Percentiles rank a stretch among this genome's conserved stretches.
Conservation (phyloP, 1,140 invertebrate species). For the Diabrotica undecimpunctata region DNA sequence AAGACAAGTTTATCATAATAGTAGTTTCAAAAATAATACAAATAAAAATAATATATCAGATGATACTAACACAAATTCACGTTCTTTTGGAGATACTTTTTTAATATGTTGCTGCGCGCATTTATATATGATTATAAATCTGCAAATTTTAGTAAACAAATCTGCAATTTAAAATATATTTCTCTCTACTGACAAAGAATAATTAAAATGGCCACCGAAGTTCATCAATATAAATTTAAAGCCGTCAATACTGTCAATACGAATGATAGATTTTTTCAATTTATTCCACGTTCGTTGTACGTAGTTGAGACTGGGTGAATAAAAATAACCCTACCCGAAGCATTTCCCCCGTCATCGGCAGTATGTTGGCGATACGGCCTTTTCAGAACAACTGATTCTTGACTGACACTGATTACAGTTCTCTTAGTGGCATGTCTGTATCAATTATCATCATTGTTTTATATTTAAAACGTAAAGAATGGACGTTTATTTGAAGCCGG, state of each 20-base stretch:
- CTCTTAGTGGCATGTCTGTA: slow-evolving; percentile 1
- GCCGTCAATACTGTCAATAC: not conserved
- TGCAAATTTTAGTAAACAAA: too few relatives aligned
- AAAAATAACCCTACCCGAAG: not conserved
- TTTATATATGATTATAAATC: too few relatives aligned
- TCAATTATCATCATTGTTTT: slow-evolving; percentile 1
- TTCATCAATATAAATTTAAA: slow-evolving; percentile 1
- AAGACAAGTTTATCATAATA: too few relatives aligned
- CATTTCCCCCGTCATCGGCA: not conserved
- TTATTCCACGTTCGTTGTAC: not conserved
- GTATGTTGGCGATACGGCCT: slow-evolving; percentile 1
- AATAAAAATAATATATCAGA: too few relatives aligned
- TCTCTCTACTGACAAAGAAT: not conserved
- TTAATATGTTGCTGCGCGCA: too few relatives aligned
- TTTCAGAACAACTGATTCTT: slow-evolving; percentile 2
- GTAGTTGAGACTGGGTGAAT: slow-evolving; percentile 1
- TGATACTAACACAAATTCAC: too few relatives aligned
- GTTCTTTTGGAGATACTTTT: too few relatives aligned
- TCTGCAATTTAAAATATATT: too few relatives aligned
- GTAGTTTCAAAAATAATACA: too few relatives aligned
- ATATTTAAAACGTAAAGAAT: not conserved
- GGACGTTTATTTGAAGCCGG: not conserved
- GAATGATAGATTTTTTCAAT: slow-evolving; percentile 1
- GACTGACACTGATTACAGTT: slow-evolving; percentile 2
- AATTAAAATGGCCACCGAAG: not conserved